Conservation (phyloP, 1,140 invertebrate species). For the Drosophila lacertosa region DNA sequence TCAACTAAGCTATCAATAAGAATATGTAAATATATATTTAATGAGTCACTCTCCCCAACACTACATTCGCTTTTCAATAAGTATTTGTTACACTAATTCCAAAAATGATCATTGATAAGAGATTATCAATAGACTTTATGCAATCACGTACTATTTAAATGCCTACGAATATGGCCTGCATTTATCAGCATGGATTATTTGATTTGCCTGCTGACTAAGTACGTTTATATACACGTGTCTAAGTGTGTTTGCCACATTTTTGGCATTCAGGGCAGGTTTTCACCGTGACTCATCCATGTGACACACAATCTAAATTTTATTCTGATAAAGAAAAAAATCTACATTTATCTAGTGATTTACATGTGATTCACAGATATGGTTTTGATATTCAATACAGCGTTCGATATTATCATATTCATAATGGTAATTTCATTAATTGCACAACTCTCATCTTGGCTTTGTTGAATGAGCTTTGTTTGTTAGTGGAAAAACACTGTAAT, state of each 20-base stretch:
- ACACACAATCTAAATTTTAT: slow-evolving; percentile 35
- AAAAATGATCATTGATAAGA: slow-evolving; percentile 5
- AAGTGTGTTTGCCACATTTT: slow-evolving; percentile 17
- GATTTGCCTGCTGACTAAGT: slow-evolving; percentile 26
- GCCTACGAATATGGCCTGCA: not conserved
- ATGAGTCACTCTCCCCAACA: too few species aligned
- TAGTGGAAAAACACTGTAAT: not conserved
- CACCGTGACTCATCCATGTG: slow-evolving; percentile 37
- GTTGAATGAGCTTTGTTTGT: not conserved
- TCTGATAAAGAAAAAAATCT: slow-evolving; percentile 21
- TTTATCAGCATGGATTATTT: slow-evolving; percentile 7
- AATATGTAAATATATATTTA: too few species aligned
- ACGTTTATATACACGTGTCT: not conserved
- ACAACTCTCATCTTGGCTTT: not conserved
- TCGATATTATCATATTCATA: slow-evolving; percentile 14
- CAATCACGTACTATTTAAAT: slow-evolving; percentile 4
- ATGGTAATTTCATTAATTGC: slow-evolving; percentile 2
- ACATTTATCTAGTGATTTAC: slow-evolving; percentile 12
- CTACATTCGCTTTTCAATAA: not conserved
- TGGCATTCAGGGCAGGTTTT: slow-evolving; percentile 28
- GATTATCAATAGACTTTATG: not conserved
- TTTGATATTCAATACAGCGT: slow-evolving; percentile 4
- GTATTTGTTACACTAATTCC: not conserved
- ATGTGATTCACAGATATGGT: slow-evolving; percentile 19
- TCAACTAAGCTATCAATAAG: too few species aligned